phyloP scores from a whole-genome alignment of 2,113 vertebrate species.

The Eulemur macaco region DNA sequence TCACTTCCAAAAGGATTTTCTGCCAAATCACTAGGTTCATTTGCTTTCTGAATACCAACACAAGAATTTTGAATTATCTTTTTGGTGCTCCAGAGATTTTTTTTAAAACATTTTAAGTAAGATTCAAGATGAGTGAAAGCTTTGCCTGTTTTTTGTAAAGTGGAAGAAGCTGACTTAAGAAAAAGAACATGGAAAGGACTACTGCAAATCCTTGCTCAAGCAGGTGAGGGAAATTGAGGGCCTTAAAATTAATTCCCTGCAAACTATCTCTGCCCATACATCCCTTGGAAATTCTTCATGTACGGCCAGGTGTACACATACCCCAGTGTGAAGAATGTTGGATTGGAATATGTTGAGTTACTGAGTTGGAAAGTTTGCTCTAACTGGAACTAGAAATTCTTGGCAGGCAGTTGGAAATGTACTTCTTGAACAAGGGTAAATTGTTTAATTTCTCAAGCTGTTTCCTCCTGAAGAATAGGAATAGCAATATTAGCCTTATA shows the following conservation, averaged over 20 bases:
- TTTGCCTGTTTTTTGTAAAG: background rate
- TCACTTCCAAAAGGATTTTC: too few relatives aligned
- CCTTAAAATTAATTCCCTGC: background rate
- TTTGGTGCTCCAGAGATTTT: too few relatives aligned
- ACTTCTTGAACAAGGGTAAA: background rate
- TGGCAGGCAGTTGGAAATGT: background rate
- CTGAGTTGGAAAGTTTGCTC: background rate
- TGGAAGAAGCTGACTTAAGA: background rate
- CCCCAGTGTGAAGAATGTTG: background rate
- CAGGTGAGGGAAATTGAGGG: background rate
- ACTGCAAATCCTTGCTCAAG: background rate
- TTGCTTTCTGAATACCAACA: too few relatives aligned
- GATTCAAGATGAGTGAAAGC: background rate
- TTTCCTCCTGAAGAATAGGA: background rate
- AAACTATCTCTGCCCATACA: background rate
- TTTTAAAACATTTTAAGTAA: background rate
- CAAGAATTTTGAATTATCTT: too few relatives aligned
- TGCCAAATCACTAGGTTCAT: too few relatives aligned
- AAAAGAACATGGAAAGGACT: background rate
- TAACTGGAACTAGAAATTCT: slow-evolving; percentile 35
- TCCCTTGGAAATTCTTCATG: background rate
- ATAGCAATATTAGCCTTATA: background rate
- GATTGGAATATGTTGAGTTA: background rate
- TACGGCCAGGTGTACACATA: background rate
- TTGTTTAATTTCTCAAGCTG: background rate